Conservation (phyloP, 1,140 invertebrate genomes). For the Stegodyphus mimosarum region DNA sequence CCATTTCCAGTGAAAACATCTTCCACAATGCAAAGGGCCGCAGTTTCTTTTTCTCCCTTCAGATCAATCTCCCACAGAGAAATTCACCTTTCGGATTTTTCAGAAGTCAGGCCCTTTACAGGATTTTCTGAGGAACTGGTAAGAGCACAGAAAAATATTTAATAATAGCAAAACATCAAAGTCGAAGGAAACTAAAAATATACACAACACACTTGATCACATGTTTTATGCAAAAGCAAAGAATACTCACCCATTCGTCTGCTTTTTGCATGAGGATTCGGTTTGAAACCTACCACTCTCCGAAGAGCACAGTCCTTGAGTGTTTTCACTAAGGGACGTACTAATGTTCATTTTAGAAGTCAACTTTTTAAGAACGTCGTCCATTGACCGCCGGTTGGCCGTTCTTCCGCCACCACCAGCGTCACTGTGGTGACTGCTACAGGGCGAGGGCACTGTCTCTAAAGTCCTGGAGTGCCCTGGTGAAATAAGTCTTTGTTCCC, state of each 20-base stretch:
- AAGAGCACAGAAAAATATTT: too few species aligned
- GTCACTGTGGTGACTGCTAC: slow-evolving; percentile 66
- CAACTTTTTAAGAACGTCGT: slow-evolving; percentile 84
- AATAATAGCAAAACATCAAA: too few species aligned
- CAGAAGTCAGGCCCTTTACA: too few species aligned
- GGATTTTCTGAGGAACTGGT: too few species aligned
- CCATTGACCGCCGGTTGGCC: slow-evolving; percentile 74
- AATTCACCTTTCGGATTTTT: too few species aligned
- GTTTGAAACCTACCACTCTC: slow-evolving; percentile 14
- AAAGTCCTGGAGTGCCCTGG: slow-evolving; percentile 64
- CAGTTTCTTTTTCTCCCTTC: too few species aligned
- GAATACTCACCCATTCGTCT: slow-evolving; percentile 41
- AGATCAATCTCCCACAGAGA: too few species aligned
- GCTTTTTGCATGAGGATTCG: not conserved
- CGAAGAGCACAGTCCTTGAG: not conserved
- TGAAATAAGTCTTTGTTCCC: slow-evolving; percentile 6
- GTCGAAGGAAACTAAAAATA: too few species aligned
- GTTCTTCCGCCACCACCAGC: slow-evolving; percentile 67
- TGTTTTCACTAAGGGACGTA: slow-evolving; percentile 69
- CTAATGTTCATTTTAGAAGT: slow-evolving; percentile 83
- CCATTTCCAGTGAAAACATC: too few species aligned
- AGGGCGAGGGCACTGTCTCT: slow-evolving; percentile 28
- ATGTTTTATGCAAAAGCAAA: not conserved
- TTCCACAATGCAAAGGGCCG: too few species aligned
- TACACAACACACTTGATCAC: too few species aligned